These are phyloP conservation scores for Drosophila nr. perissopoda DNA, from an alignment of 2,888 invertebrate species.

Conservation along the genomic window DNA sequence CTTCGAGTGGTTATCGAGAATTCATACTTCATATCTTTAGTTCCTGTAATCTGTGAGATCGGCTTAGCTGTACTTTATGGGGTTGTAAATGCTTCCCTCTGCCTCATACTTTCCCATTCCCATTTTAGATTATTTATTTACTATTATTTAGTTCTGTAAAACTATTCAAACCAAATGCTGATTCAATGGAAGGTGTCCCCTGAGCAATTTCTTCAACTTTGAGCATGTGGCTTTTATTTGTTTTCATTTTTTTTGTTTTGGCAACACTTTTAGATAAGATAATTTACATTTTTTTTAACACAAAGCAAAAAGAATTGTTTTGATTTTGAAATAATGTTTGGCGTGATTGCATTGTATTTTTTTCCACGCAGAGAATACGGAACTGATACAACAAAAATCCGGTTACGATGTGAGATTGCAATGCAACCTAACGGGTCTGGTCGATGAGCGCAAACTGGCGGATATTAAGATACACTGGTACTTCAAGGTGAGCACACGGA, in stretches of 20 bases:
- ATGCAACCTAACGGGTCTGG: slow-evolving; percentile 80
- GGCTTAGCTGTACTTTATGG: background rate
- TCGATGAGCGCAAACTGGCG: slow-evolving; percentile 64
- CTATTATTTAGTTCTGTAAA: no score
- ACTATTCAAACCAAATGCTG: background rate
- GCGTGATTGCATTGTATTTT: slow-evolving; percentile 16
- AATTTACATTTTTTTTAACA: slow-evolving; percentile 37
- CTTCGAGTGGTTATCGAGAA: background rate
- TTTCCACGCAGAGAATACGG: slow-evolving; percentile 73
- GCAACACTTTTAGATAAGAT: slow-evolving; percentile 60
- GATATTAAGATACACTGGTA: slow-evolving; percentile 82
- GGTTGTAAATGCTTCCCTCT: background rate
- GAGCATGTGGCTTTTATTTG: slow-evolving; percentile 2
- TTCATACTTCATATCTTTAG: background rate
- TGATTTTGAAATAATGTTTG: slow-evolving; percentile 31
- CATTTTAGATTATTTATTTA: background rate
- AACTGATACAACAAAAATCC: slow-evolving; percentile 81
- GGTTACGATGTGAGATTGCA: slow-evolving; percentile 81
- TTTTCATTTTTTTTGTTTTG: slow-evolving; percentile 21
- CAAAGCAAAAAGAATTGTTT: slow-evolving; percentile 42
- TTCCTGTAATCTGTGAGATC: background rate
- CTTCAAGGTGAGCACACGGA: slow-evolving; percentile 77
- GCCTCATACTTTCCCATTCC: background rate
- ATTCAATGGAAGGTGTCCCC: background rate
- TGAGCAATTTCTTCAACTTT: slow-evolving; percentile 4